These are phyloP conservation scores for Gymnoscopelus microlampas DNA, from an alignment of 2,797 vertebrate species.

Conservation along the genomic window DNA sequence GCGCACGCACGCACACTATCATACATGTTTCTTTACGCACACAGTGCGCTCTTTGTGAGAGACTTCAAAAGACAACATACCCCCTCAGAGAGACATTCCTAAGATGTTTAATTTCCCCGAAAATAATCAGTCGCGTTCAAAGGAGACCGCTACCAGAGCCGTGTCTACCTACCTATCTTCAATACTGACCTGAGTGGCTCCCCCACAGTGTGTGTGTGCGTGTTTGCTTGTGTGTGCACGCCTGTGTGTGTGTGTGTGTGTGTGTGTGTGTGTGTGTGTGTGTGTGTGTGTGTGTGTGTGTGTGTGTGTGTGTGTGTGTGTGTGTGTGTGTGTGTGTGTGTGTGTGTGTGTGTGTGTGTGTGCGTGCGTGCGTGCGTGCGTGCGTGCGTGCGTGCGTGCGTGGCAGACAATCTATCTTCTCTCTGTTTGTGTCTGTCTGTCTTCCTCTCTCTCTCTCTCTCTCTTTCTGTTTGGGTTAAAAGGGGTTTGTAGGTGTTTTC, in stretches of 20 bases:
- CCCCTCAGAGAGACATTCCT: slow-evolving; percentile 55
- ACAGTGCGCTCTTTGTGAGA: slow-evolving; percentile 42
- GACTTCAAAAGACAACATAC: slow-evolving; percentile 12
- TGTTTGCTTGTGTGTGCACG: too few relatives aligned
- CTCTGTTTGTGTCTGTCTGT: not conserved
- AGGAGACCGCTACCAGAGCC: slow-evolving; percentile 24
- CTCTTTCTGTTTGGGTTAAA: not conserved
- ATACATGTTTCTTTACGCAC: slow-evolving; percentile 2
- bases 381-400: not conserved
- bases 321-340: not conserved
- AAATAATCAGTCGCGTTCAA: slow-evolving; percentile 63
- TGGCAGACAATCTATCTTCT: not conserved
- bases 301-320: too few relatives aligned
- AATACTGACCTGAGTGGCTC: too few relatives aligned
- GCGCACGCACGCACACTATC: slow-evolving; percentile 7
- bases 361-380: too few relatives aligned
- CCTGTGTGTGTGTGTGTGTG: too few relatives aligned
- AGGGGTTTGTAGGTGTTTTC: not conserved
- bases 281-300: not conserved
- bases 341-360: not conserved
- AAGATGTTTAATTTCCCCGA: slow-evolving; percentile 57
- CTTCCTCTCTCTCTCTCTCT: not conserved
- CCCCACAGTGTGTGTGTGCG: not conserved
- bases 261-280: not conserved
- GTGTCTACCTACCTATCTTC: not conserved